Conservation (phyloP, 2,888 invertebrate genomes). For the Nemotelus pantherinus region DNA sequence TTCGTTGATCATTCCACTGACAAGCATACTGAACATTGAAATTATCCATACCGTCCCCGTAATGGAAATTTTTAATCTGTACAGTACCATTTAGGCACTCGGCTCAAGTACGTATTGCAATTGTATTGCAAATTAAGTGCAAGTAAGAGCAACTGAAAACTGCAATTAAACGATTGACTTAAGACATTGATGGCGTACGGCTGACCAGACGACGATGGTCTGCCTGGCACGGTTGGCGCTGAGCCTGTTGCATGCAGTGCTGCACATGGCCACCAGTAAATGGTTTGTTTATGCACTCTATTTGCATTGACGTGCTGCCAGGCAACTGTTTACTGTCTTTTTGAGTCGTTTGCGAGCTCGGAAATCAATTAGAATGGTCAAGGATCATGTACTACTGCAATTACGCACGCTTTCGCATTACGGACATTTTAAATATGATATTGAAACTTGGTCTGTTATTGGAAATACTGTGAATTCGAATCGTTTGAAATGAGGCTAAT, state of each 20-base stretch:
- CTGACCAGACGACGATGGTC: neutral
- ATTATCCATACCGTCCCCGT: neutral
- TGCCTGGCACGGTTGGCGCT: conserved; percentile 13
- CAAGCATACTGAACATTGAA: too few species aligned
- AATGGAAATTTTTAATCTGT: conserved; percentile 23
- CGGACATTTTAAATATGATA: neutral
- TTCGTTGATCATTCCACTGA: too few species aligned
- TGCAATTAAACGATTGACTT: conserved; percentile 41
- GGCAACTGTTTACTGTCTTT: conserved; percentile 4
- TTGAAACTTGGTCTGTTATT: too few species aligned
- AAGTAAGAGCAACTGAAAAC: conserved; percentile 19
- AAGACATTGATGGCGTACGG: conserved; percentile 20
- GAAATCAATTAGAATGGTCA: conserved; percentile 7
- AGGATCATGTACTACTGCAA: conserved; percentile 33
- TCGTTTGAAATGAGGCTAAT: too few species aligned
- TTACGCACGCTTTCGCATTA: conserved; percentile 29
- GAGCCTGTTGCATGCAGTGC: neutral
- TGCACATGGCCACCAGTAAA: conserved; percentile 13
- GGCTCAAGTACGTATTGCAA: conserved; percentile 8
- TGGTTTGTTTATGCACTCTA: conserved; percentile 33
- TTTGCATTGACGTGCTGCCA: conserved; percentile 9
- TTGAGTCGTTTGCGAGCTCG: neutral
- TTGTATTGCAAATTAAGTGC: conserved; percentile 19
- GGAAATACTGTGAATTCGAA: too few species aligned
- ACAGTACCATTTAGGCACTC: neutral